Evolutionary conservation across 2,888 invertebrate genomes (phyloP).

Genomic region (Trichogramma dendrolimi): DNA sequence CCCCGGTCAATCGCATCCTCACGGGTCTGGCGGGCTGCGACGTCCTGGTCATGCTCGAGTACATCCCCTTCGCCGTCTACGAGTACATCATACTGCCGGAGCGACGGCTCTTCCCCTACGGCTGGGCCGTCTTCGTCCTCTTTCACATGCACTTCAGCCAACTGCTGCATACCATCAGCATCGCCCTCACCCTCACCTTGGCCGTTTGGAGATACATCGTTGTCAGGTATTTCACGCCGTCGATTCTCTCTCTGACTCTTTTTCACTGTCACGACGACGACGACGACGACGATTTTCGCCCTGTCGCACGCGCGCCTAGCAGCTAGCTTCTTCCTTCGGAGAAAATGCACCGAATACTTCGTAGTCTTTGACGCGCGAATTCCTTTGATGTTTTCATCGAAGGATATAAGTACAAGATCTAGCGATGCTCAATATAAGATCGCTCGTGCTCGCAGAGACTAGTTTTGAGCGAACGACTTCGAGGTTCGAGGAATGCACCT

Average conservation of each 20-base stretch:
- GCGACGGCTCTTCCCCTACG: conserved; percentile 64
- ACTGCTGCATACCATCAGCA: conserved; percentile 77
- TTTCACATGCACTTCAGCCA: conserved; percentile 80
- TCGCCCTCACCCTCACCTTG: conserved; percentile 73
- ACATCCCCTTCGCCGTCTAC: conserved; percentile 71
- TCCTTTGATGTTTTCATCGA: too few relatives aligned
- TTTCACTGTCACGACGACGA: neutral
- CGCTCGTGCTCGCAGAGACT: too few relatives aligned
- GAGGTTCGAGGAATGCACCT: too few relatives aligned
- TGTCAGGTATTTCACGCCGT: conserved; percentile 59
- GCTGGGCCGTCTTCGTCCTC: conserved; percentile 69
- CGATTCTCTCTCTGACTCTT: neutral
- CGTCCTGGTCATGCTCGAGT: conserved; percentile 85
- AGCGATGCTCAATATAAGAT: too few relatives aligned
- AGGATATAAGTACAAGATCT: too few relatives aligned
- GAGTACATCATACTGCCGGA: conserved; percentile 64
- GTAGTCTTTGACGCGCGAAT: too few relatives aligned
- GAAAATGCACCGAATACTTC: too few relatives aligned
- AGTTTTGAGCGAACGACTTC: too few relatives aligned
- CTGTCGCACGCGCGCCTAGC: neutral
- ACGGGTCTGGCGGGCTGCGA: conserved; percentile 84
- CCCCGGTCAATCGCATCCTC: conserved; percentile 82
- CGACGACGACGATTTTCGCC: too few relatives aligned
- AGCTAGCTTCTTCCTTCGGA: too few relatives aligned
- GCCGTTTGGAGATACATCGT: conserved; percentile 86